Evolutionary conservation across 1,140 invertebrate genomes (phyloP).

Genomic region (Dinoponera quadriceps): DNA sequence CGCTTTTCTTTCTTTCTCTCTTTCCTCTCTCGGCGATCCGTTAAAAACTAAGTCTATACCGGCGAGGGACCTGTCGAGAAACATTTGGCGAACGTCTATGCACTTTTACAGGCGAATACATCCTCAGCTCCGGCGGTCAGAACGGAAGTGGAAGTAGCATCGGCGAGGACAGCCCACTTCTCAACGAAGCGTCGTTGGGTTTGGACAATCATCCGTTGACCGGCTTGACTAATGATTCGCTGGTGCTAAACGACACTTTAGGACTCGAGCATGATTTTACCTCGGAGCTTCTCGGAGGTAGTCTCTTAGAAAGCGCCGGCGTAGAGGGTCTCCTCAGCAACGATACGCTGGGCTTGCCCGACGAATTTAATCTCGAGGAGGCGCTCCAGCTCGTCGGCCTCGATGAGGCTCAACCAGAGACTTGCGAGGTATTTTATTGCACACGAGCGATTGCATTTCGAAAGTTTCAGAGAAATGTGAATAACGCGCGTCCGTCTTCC

Average conservation of each 20-base stretch:
- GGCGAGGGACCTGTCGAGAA: no score
- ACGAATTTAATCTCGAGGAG: conserved; percentile 90
- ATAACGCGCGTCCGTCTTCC: background rate
- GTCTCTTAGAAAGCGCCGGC: conserved; percentile 77
- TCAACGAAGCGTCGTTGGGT: conserved; percentile 76
- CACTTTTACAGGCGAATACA: conserved; percentile 82
- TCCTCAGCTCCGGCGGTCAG: conserved; percentile 77
- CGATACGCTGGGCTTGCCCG: conserved; percentile 83
- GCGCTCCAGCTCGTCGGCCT: conserved; percentile 90
- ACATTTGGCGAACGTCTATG: background rate
- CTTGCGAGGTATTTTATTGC: conserved; percentile 67
- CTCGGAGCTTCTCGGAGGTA: conserved; percentile 79
- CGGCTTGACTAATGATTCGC: conserved; percentile 80
- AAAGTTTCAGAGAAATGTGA: background rate
- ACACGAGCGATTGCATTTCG: background rate
- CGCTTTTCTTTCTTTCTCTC: no score
- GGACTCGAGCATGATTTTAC: conserved; percentile 84
- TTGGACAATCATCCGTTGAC: conserved; percentile 80
- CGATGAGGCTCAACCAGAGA: conserved; percentile 87
- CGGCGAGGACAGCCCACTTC: conserved; percentile 75
- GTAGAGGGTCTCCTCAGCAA: conserved; percentile 82
- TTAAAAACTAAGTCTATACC: no score
- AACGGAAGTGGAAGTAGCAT: conserved; percentile 66
- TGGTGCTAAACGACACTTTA: conserved; percentile 80
- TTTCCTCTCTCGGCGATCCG: no score